Evolutionary conservation across 2,888 invertebrate genomes (phyloP).

Genomic region (Bombylius major): DNA sequence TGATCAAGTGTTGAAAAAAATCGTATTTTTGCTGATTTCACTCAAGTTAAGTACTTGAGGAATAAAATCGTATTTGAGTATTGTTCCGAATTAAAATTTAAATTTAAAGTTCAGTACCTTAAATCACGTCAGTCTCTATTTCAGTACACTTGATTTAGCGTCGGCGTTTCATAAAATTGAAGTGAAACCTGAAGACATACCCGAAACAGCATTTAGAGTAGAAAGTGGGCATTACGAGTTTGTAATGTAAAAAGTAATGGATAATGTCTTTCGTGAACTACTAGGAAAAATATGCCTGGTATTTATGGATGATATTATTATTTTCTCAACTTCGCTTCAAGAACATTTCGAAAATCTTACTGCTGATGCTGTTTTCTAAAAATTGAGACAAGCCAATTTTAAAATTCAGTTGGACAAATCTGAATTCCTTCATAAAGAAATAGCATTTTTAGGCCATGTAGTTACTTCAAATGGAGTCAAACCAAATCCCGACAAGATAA

Average conservation of each 20-base stretch:
- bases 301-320: too few relatives aligned
- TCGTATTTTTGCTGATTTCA: too few relatives aligned
- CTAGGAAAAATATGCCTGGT: neutral
- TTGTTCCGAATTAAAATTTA: too few relatives aligned
- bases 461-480: too few relatives aligned
- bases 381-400: constrained; percentile 3
- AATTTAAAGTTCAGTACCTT: too few relatives aligned
- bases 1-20: too few relatives aligned
- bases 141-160: constrained; percentile 23
- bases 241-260: constrained; percentile 16
- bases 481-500: too few relatives aligned
- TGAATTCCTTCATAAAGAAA: neutral
- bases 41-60: too few relatives aligned
- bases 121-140: constrained; percentile 22
- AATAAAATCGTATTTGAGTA: too few relatives aligned
- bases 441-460: too few relatives aligned
- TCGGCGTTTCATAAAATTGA: constrained; percentile 26
- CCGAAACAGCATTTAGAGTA: constrained; percentile 12
- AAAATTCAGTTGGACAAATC: neutral
- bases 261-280: constrained; percentile 3
- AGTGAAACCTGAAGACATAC: constrained; percentile 15
- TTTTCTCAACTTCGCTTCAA: neutral
- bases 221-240: constrained; percentile 21
- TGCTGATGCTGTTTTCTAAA: neutral
- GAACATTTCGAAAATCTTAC: constrained; percentile 3